A percentile compares a stretch with the other conserved stretches of the same genome.
Conservation (phyloP, 2,888 invertebrate species). For the Eubasilissa splendida region DNA sequence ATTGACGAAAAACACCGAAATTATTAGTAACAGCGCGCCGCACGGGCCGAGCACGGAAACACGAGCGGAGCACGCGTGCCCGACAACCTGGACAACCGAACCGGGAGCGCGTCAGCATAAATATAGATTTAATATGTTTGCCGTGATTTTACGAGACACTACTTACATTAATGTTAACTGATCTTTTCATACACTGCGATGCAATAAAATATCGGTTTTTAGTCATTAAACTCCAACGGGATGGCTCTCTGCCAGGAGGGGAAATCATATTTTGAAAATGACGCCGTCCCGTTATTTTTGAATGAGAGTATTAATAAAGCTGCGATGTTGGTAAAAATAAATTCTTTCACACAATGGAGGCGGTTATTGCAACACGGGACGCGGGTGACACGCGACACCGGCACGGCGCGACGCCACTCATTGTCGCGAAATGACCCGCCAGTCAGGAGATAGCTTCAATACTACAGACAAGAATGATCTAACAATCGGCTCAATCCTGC, state of each 20-base stretch:
- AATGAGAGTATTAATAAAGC: conserved; percentile 14
- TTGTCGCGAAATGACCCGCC: no score
- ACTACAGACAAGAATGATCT: no score
- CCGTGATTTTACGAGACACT: conserved; percentile 23
- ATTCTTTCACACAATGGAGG: not conserved
- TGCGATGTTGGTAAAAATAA: conserved; percentile 8
- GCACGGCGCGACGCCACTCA: no score
- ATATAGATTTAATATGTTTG: conserved; percentile 21
- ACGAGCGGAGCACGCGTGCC: not conserved
- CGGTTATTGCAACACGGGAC: conserved; percentile 5
- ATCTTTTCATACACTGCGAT: conserved; percentile 31
- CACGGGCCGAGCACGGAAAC: no score
- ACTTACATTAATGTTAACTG: conserved; percentile 22
- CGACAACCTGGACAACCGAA: not conserved
- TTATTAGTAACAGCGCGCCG: no score
- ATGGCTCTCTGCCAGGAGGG: conserved; percentile 30
- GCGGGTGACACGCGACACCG: not conserved
- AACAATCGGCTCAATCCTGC: no score
- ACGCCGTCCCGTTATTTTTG: conserved; percentile 35
- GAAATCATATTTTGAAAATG: conserved; percentile 37
- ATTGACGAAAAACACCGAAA: no score
- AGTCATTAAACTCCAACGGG: conserved; percentile 10
- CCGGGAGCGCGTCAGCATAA: not conserved
- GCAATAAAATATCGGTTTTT: conserved; percentile 26
- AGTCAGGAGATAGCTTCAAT: no score